These are phyloP conservation scores for Camponotus pennsylvanicus DNA, from an alignment of 1,140 invertebrate genomes.

Conservation along the genomic window DNA sequence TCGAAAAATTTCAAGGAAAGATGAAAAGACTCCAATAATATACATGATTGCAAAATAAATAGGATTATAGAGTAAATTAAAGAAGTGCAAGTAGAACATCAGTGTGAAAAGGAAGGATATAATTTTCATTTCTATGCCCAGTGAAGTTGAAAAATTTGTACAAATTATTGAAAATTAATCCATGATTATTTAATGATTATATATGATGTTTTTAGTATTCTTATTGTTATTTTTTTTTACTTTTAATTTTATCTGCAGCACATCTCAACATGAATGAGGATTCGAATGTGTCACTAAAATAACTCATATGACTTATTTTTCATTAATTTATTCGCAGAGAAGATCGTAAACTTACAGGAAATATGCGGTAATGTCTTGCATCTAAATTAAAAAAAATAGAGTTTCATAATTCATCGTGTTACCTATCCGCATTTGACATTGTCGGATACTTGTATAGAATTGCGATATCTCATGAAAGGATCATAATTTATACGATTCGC, in stretches of 20 bases:
- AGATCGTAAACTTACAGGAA: not conserved
- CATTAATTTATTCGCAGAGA: conserved; percentile 3
- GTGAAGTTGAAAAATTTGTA: not conserved
- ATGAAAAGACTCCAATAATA: no score
- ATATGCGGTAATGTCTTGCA: not conserved
- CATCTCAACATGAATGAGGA: not conserved
- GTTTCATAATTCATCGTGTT: not conserved
- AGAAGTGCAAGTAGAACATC: no score
- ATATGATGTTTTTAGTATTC: not conserved
- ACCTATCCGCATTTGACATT: not conserved
- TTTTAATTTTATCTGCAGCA: not conserved
- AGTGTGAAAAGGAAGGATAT: no score
- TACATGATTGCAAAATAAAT: no score
- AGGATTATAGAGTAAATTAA: no score
- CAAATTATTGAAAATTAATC: not conserved
- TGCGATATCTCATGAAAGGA: not conserved
- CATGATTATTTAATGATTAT: not conserved
- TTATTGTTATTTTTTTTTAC: not conserved
- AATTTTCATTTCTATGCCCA: not conserved
- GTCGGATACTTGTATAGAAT: conserved; percentile 20
- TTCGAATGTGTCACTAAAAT: not conserved
- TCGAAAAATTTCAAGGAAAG: no score
- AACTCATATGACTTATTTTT: not conserved
- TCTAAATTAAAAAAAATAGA: conserved; percentile 25
- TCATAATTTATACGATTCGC: conserved; percentile 13